phyloP scores from a whole-genome alignment of 2,888 invertebrate species.

The Dasypogon diadema region DNA sequence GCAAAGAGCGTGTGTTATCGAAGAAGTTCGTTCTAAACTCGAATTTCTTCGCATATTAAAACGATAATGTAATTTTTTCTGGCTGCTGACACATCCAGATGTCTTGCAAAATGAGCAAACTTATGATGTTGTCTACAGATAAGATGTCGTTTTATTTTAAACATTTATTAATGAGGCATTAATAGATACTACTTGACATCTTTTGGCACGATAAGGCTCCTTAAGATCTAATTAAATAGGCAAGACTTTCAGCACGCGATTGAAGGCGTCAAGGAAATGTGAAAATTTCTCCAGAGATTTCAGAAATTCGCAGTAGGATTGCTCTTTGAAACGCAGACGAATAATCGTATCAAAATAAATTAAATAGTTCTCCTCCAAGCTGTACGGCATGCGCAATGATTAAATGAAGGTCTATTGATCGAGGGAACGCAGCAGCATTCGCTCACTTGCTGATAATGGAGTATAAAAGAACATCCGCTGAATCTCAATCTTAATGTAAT shows the following conservation, averaged over 20 bases:
- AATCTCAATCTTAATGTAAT: not conserved
- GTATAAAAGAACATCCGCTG: constrained; percentile 14
- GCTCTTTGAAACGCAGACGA: not conserved
- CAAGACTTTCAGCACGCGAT: not conserved
- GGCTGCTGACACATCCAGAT: not conserved
- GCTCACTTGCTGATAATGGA: not conserved
- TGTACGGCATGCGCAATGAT: not conserved
- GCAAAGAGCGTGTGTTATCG: constrained; percentile 5
- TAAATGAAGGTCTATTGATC: not conserved
- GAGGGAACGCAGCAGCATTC: not conserved
- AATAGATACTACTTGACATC: not conserved
- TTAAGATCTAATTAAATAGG: not conserved
- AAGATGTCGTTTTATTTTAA: not conserved
- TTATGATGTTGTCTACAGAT: constrained; percentile 3
- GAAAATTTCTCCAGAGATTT: not conserved
- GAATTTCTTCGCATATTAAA: not conserved
- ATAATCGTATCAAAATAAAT: not conserved
- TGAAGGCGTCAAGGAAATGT: not conserved
- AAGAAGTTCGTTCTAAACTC: not conserved
- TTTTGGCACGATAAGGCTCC: not conserved
- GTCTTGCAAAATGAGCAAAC: not conserved
- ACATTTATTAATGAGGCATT: not conserved
- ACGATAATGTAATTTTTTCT: not conserved
- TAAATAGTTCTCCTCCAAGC: not conserved
- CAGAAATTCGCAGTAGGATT: not conserved